These are phyloP conservation scores for Crotalus horridus DNA, from an alignment of 2,113 vertebrate genomes.

Conservation along the genomic window DNA sequence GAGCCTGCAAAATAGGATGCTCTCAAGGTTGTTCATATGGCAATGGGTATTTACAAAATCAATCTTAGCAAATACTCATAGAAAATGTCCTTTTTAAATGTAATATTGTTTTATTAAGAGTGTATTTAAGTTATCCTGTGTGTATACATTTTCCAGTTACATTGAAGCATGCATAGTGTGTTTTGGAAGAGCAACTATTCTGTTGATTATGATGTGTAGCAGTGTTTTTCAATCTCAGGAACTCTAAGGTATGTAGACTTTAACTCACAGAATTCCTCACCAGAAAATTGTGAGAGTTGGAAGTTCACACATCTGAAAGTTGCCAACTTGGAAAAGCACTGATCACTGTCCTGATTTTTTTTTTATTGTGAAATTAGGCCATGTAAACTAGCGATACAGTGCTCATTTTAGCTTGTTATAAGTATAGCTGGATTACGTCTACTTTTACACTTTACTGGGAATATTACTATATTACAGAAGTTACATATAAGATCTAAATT, in stretches of 20 bases:
- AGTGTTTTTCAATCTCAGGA: not conserved
- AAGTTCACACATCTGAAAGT: not conserved
- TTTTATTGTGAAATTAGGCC: not conserved
- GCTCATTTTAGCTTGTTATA: not conserved
- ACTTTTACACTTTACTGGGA: not conserved
- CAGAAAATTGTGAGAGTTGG: not conserved
- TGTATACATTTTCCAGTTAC: not conserved
- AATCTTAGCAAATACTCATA: not conserved
- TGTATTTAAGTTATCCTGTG: not conserved
- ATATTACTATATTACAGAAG: not conserved
- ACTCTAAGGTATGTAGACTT: not conserved
- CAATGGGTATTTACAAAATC: not conserved
- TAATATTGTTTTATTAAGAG: not conserved
- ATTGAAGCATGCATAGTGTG: not conserved
- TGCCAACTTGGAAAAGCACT: not conserved
- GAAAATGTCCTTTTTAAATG: not conserved
- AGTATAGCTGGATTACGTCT: not conserved
- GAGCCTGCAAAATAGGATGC: not conserved
- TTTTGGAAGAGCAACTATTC: not conserved
- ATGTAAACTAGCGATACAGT: not conserved
- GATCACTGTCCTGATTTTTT: not conserved
- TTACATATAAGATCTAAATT: not conserved
- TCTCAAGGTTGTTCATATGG: not conserved
- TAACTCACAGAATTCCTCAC: not conserved
- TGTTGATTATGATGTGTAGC: not conserved